Evolutionary conservation across 53 echinoderm and acorn worm genomes (phyloP), one percentile per base, ranked within the genome.

Genomic region (Arbacia lixula): DNA sequence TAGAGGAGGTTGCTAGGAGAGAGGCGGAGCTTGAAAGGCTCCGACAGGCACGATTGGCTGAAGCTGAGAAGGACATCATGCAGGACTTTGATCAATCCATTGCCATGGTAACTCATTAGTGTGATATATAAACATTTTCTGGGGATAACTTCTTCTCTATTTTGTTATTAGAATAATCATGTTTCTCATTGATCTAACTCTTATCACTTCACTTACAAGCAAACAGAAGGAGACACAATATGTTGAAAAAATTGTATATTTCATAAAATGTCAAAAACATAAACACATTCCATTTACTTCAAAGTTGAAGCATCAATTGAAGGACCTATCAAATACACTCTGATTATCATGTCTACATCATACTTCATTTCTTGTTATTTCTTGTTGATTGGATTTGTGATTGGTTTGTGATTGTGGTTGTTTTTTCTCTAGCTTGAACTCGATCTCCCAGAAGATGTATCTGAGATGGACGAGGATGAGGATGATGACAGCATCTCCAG

Each of bases 91-190:
- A 99, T 26, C 73, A 87, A 58, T 90, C 91, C 16, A 66, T 96
- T 22, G 87, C 91, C 64, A 94, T 94, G 96, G 96, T 94, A 88
- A 81, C 61, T n/a, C n/a, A n/a, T n/a, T n/a, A n/a, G n/a, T n/a
- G n/a, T n/a, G n/a, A n/a, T n/a, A n/a, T n/a, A n/a, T n/a, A n/a
- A n/a, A n/a, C n/a, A n/a, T n/a, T n/a, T n/a, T n/a, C n/a, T n/a
- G n/a, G n/a, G n/a, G n/a, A n/a, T n/a, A n/a, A n/a, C n/a, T n/a
- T n/a, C n/a, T n/a, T n/a, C n/a, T n/a, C n/a, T n/a, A n/a, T n/a
- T n/a, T n/a, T n/a, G n/a, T n/a, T n/a, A n/a, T n/a, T n/a, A n/a
- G n/a, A n/a, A n/a, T n/a, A n/a, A n/a, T n/a, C n/a, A n/a, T n/a
- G n/a, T n/a, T n/a, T n/a, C n/a, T n/a, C n/a, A n/a, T n/a, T n/a